phyloP scores from a whole-genome alignment of 2,113 vertebrate genomes.

The Mustelus asterias region DNA sequence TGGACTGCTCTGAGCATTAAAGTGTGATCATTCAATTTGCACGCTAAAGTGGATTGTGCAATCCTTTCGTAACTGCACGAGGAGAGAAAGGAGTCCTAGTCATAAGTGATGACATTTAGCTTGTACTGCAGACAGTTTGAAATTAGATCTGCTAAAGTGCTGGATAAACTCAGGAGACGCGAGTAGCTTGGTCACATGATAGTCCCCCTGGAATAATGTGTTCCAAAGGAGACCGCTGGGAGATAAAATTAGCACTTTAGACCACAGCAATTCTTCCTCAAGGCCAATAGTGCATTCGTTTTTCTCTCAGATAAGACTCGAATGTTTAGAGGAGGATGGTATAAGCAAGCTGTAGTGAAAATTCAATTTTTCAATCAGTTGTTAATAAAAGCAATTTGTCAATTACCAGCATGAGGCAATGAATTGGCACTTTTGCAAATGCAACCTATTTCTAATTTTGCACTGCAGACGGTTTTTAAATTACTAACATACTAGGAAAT shows the following conservation, averaged over 20 bases:
- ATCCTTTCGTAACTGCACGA: background rate
- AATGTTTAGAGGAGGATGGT: background rate
- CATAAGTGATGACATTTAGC: constrained; percentile 1
- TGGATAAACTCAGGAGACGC: background rate
- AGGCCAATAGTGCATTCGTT: background rate
- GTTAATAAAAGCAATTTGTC: constrained; percentile 26
- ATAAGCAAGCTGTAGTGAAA: background rate
- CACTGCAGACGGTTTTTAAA: background rate
- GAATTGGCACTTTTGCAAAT: constrained; percentile 5
- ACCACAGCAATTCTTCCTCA: constrained; percentile 18
- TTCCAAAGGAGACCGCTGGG: constrained; percentile 9
- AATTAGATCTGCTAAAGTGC: constrained; percentile 33
- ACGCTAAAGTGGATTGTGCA: background rate
- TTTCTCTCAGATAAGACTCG: background rate
- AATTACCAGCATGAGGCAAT: background rate
- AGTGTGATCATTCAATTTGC: background rate
- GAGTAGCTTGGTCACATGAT: constrained; percentile 26
- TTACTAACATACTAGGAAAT: background rate
- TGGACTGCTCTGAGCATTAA: background rate
- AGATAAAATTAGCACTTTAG: constrained; percentile 34
- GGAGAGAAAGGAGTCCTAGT: background rate
- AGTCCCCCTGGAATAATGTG: constrained; percentile 4
- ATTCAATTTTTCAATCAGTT: constrained; percentile 17
- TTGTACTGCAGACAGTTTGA: constrained; percentile 16
- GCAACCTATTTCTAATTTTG: constrained; percentile 1